Evolutionary conservation across 2,797 vertebrate genomes (phyloP).

Genomic region (Halcyon smyrnensis): DNA sequence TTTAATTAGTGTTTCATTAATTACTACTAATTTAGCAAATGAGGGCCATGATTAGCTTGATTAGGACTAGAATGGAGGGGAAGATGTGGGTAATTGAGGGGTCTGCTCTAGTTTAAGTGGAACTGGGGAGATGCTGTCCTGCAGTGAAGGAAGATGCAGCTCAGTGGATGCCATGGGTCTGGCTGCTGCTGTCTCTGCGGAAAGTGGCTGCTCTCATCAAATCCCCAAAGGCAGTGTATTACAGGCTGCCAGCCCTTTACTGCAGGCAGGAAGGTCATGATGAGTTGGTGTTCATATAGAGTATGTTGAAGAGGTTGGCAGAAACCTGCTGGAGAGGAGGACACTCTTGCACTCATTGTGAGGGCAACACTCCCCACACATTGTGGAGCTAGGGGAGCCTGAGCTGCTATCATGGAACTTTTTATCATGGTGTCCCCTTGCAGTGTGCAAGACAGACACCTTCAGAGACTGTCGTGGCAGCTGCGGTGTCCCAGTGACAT

Average conservation of each 20-base stretch:
- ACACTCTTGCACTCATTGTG: not conserved
- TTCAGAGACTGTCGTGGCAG: not conserved
- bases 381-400: not conserved
- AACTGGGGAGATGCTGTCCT: not conserved
- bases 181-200: not conserved
- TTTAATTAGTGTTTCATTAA: not conserved
- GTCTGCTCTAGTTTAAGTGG: not conserved
- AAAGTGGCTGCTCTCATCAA: not conserved
- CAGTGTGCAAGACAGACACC: not conserved
- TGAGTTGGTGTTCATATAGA: fast-evolving
- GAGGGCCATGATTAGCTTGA: not conserved
- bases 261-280: not conserved
- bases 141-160: not conserved
- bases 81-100: not conserved
- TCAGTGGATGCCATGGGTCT: fast-evolving
- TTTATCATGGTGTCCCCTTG: not conserved
- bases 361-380: too few species aligned
- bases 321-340: not conserved
- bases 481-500: not conserved
- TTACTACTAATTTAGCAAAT: not conserved
- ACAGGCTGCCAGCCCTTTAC: not conserved
- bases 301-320: not conserved
- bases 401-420: not conserved
- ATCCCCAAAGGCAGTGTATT: not conserved
- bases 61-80: not conserved